Conservation (phyloP, 2,888 invertebrate species). For the Automeris io region DNA sequence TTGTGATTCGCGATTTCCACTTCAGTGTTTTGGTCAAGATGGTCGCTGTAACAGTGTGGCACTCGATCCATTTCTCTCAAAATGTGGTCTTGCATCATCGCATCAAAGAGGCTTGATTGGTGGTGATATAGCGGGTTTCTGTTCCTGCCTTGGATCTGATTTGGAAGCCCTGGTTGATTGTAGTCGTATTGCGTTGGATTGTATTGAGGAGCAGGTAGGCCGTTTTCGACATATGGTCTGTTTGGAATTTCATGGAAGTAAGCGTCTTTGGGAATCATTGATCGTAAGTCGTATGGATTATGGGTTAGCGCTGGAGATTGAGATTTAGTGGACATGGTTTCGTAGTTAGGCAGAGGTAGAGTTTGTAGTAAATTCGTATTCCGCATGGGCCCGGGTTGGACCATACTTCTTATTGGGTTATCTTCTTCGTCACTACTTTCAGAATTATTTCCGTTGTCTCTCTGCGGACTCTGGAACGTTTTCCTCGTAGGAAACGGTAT, state of each 20-base stretch:
- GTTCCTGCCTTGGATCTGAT: slow-evolving; percentile 50
- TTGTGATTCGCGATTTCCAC: slow-evolving; percentile 67
- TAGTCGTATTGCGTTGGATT: slow-evolving; percentile 47
- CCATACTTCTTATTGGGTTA: slow-evolving; percentile 58
- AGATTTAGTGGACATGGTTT: slow-evolving; percentile 67
- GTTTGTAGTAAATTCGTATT: slow-evolving; percentile 72
- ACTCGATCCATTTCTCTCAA: slow-evolving; percentile 70
- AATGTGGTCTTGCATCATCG: slow-evolving; percentile 74
- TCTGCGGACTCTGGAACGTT: slow-evolving; percentile 62
- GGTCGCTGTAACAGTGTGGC: slow-evolving; percentile 68
- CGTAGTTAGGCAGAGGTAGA: slow-evolving; percentile 75
- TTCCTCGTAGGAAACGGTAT: slow-evolving; percentile 73
- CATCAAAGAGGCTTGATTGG: slow-evolving; percentile 65
- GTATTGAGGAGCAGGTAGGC: slow-evolving; percentile 42
- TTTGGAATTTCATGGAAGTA: slow-evolving; percentile 79
- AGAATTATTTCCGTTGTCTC: slow-evolving; percentile 70
- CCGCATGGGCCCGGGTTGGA: slow-evolving; percentile 74
- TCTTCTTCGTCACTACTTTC: slow-evolving; percentile 79
- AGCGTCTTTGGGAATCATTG: slow-evolving; percentile 77
- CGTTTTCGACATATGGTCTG: slow-evolving; percentile 57
- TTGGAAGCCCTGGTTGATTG: slow-evolving; percentile 49
- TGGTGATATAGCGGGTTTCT: slow-evolving; percentile 63
- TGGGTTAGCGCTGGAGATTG: slow-evolving; percentile 53
- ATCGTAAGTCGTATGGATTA: slow-evolving; percentile 40
- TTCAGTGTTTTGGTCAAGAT: slow-evolving; percentile 64